These are phyloP conservation scores for Teleogryllus occipitalis DNA, from an alignment of 1,140 invertebrate genomes.

Conservation along the genomic window DNA sequence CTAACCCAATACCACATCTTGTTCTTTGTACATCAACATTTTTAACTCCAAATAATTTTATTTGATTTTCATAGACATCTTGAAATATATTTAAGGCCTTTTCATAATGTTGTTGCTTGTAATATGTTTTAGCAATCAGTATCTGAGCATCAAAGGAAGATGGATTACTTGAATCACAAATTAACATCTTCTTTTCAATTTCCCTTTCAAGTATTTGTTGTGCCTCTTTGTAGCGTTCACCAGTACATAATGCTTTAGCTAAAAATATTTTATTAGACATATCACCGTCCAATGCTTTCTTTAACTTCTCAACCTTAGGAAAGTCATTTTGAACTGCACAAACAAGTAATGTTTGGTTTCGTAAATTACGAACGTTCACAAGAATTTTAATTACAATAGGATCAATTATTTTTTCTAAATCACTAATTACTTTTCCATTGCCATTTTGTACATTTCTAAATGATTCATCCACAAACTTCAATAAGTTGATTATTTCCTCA, in stretches of 20 bases:
- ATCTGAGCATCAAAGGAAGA: constrained; percentile 12
- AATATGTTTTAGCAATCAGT: constrained; percentile 10
- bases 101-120: constrained; percentile 20
- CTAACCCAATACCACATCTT: constrained; percentile 17
- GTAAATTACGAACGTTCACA: background rate
- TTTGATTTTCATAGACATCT: constrained; percentile 20
- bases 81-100: constrained; percentile 18
- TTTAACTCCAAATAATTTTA: constrained; percentile 21
- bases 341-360: background rate
- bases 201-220: background rate
- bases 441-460: background rate
- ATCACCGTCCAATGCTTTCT: background rate
- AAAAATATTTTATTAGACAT: background rate
- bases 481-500: background rate
- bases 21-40: constrained; percentile 22
- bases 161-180: constrained; percentile 15
- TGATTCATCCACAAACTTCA: background rate
- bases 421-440: background rate
- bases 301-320: background rate
- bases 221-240: background rate
- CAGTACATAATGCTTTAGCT: background rate
- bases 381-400: background rate
- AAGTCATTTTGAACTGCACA: background rate
- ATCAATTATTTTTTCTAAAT: background rate
- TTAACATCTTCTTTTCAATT: background rate